Percentiles rank a stretch among this genome's conserved stretches.
Evolutionary conservation across 2,888 invertebrate species (phyloP).

Genomic region (Ochropacha duplaris): DNA sequence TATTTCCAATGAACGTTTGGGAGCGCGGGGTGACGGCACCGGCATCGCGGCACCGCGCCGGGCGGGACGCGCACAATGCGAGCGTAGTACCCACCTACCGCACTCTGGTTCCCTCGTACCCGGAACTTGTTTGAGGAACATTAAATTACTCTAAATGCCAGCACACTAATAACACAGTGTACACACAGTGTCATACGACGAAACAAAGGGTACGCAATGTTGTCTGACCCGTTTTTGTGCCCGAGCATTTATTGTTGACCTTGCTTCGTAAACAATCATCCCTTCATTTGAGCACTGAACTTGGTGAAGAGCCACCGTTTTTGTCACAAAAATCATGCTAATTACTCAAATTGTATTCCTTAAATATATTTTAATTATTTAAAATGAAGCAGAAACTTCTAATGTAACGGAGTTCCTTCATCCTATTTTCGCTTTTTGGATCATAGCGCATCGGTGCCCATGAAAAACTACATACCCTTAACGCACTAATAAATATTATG

Average conservation of each 20-base stretch:
- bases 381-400: no score
- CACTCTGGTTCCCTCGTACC: conserved; percentile 18
- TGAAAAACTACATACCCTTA: neutral
- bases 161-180: conserved; percentile 41
- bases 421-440: no score
- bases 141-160: conserved; percentile 63
- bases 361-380: no score
- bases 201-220: conserved; percentile 34
- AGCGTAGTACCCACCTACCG: no score
- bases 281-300: conserved; percentile 14
- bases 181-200: conserved; percentile 26
- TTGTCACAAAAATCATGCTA: neutral
- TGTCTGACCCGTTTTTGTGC: conserved; percentile 40
- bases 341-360: neutral
- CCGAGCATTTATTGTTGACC: conserved; percentile 32
- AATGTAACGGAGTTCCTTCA: no score
- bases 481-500: neutral
- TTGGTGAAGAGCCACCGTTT: neutral
- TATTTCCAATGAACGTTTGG: conserved; percentile 22
- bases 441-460: no score
- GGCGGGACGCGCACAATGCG: conserved; percentile 25
- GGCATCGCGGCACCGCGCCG: conserved; percentile 16
- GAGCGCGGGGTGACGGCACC: neutral
- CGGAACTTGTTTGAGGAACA: conserved; percentile 51
- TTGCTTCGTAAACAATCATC: conserved; percentile 37